These are phyloP conservation scores for Corydoras sp. DNA, from an alignment of 2,113 vertebrate genomes.

Conservation along the genomic window DNA sequence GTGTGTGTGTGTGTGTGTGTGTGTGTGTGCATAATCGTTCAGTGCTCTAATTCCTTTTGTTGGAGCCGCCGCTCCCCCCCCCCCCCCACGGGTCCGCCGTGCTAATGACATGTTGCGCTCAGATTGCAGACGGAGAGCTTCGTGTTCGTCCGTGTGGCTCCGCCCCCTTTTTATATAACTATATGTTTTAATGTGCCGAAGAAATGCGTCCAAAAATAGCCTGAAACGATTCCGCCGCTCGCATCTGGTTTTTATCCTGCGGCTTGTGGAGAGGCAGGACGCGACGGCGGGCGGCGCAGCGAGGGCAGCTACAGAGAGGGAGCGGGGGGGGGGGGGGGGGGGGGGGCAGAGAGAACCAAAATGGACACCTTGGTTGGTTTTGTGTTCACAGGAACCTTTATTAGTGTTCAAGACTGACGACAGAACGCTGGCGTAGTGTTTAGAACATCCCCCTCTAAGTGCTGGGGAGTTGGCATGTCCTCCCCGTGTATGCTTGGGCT, in stretches of 20 bases:
- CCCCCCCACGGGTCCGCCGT: not conserved
- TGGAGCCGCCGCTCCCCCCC: not conserved
- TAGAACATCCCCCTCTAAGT: too few species aligned
- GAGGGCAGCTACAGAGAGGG: not conserved
- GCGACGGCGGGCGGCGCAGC: slow-evolving; percentile 19
- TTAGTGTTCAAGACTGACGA: too few species aligned
- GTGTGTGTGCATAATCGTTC: slow-evolving; percentile 19
- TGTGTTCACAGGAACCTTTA: too few species aligned
- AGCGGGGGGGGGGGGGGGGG: too few species aligned
- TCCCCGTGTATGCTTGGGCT: too few species aligned
- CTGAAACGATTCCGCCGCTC: slow-evolving; percentile 46
- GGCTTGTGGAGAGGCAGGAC: slow-evolving; percentile 49
- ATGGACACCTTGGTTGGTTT: too few species aligned
- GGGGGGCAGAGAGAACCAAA: too few species aligned
- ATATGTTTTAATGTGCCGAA: slow-evolving; percentile 57
- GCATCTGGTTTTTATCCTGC: slow-evolving; percentile 50
- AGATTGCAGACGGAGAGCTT: slow-evolving; percentile 44
- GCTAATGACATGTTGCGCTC: slow-evolving; percentile 42
- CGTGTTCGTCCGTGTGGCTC: slow-evolving; percentile 46
- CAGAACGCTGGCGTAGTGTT: too few species aligned
- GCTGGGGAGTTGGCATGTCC: too few species aligned
- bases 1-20: slow-evolving; percentile 15
- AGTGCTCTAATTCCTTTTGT: slow-evolving; percentile 8
- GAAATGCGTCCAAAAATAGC: slow-evolving; percentile 56
- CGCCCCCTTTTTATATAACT: slow-evolving; percentile 54